Evolutionary conservation across 2,888 invertebrate species (phyloP).

Genomic region (Aleiodes alternator): DNA sequence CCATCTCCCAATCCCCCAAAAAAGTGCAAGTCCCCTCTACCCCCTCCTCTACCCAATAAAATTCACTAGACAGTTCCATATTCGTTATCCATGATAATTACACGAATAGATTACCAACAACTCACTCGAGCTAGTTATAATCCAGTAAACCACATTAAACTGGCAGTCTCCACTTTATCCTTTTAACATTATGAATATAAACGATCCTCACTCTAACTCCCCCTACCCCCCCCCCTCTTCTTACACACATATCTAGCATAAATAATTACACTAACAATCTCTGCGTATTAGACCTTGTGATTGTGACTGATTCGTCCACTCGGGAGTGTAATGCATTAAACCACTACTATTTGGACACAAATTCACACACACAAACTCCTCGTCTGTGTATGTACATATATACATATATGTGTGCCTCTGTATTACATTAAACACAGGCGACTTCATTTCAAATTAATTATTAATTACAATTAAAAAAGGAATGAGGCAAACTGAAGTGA

Average conservation of each 20-base stretch:
- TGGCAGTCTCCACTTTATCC: too few relatives aligned
- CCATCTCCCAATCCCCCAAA: too few relatives aligned
- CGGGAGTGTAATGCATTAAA: slow-evolving; percentile 45
- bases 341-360: neutral
- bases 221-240: slow-evolving; percentile 38
- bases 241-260: slow-evolving; percentile 58
- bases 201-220: slow-evolving; percentile 49
- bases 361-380: neutral
- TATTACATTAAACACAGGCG: neutral
- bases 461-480: slow-evolving; percentile 30
- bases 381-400: too few relatives aligned
- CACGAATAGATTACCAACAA: too few relatives aligned
- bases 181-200: slow-evolving; percentile 62
- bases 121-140: too few relatives aligned
- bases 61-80: too few relatives aligned
- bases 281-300: slow-evolving; percentile 51
- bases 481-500: slow-evolving; percentile 17
- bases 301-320: slow-evolving; percentile 63
- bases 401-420: too few relatives aligned
- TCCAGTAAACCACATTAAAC: too few relatives aligned
- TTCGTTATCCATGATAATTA: too few relatives aligned
- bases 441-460: slow-evolving; percentile 40
- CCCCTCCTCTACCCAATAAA: too few relatives aligned
- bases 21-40: too few relatives aligned
- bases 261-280: slow-evolving; percentile 55